phyloP scores from a whole-genome alignment of 2,888 invertebrate species.

The Oxycera nigricornis region DNA sequence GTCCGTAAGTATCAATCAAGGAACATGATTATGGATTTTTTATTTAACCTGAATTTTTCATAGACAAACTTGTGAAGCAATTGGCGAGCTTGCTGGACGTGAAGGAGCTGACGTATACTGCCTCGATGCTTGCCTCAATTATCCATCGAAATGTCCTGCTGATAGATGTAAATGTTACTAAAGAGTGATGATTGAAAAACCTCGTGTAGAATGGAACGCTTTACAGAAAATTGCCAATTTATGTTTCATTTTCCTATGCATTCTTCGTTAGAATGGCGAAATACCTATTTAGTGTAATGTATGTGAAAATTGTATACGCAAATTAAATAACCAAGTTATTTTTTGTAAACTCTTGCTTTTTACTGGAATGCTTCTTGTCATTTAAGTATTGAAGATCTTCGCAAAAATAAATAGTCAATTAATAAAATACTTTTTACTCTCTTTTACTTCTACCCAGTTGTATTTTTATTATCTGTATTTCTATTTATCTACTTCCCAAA shows the following conservation, averaged over 20 bases:
- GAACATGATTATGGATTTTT: constrained; percentile 7
- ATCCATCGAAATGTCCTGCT: constrained; percentile 74
- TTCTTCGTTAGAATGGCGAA: background rate
- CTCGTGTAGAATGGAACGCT: background rate
- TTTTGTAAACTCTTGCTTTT: no score
- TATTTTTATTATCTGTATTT: no score
- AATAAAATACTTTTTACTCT: no score
- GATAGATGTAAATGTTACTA: constrained; percentile 77
- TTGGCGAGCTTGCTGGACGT: constrained; percentile 75
- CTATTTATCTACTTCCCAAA: no score
- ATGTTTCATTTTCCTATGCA: constrained; percentile 19
- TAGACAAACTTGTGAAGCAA: constrained; percentile 82
- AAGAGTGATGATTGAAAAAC: constrained; percentile 46
- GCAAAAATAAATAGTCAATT: no score
- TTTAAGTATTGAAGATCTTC: no score
- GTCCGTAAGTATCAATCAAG: constrained; percentile 74
- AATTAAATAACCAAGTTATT: constrained; percentile 34
- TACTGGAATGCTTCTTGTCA: no score
- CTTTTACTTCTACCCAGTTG: no score
- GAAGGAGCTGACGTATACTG: constrained; percentile 84
- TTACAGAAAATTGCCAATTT: constrained; percentile 30
- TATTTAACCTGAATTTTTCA: constrained; percentile 49
- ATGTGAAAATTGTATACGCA: constrained; percentile 7
- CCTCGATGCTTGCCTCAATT: constrained; percentile 84
- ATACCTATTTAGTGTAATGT: constrained; percentile 16